These are phyloP conservation scores for Synanceia verrucosa DNA, from an alignment of 2,797 vertebrate species.

Conservation along the genomic window DNA sequence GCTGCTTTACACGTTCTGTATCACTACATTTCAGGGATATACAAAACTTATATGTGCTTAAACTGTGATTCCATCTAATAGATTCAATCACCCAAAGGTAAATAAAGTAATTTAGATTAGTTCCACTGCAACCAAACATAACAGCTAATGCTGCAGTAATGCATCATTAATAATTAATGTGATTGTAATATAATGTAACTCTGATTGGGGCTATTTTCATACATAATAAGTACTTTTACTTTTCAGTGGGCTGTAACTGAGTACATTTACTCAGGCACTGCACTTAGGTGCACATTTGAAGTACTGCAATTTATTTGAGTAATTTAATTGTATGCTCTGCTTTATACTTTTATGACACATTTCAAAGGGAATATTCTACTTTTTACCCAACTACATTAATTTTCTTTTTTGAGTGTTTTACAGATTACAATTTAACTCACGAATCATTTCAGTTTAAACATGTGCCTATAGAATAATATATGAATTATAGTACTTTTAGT, in stretches of 20 bases:
- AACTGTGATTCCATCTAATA: background rate
- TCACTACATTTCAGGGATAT: background rate
- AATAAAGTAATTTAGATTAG: background rate
- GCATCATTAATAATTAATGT: conserved; percentile 21
- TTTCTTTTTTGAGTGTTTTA: too few species aligned
- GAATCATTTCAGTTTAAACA: too few species aligned
- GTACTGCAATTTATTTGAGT: background rate
- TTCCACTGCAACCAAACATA: background rate
- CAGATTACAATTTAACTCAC: background rate
- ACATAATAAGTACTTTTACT: background rate
- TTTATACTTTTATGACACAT: background rate
- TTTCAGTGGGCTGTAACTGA: background rate
- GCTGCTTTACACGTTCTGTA: background rate
- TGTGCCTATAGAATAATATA: background rate
- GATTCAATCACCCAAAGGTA: background rate
- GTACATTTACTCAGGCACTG: too few species aligned
- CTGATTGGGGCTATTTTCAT: background rate
- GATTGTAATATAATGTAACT: conserved; percentile 7
- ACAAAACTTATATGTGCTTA: background rate
- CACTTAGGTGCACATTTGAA: background rate
- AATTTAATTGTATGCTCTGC: background rate
- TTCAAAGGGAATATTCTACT: background rate
- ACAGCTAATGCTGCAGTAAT: conserved; percentile 1
- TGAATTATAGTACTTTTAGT: background rate
- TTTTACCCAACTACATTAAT: background rate